These are phyloP conservation scores for Tonatia bakeri DNA, from an alignment of 2,113 vertebrate species.

Conservation along the genomic window DNA sequence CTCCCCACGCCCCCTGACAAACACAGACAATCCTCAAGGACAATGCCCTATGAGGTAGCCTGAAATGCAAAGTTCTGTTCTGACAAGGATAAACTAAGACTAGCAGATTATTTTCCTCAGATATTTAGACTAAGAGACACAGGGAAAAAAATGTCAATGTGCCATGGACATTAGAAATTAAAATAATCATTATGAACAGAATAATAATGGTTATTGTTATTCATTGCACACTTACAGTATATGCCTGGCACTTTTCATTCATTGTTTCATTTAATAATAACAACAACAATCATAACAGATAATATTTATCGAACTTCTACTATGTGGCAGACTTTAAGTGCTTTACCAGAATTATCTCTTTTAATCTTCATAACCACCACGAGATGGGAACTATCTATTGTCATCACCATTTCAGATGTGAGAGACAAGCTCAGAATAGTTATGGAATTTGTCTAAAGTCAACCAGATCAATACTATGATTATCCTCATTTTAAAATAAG, in stretches of 20 bases:
- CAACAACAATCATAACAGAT: background rate
- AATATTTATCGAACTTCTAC: background rate
- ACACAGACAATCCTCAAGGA: background rate
- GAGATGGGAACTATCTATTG: background rate
- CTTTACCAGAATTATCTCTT: background rate
- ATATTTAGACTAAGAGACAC: conserved; percentile 2
- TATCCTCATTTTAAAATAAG: background rate
- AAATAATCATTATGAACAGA: background rate
- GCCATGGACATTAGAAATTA: background rate
- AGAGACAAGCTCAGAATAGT: background rate
- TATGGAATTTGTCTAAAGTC: background rate
- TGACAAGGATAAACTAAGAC: background rate
- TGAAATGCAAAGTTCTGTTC: conserved; percentile 21
- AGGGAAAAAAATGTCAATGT: background rate
- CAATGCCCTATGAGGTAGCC: background rate
- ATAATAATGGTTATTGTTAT: background rate
- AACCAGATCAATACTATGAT: background rate
- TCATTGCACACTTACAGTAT: background rate
- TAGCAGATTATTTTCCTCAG: background rate
- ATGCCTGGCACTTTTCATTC: background rate
- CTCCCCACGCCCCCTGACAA: background rate
- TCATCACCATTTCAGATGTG: background rate
- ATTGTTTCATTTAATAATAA: background rate
- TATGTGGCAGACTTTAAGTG: background rate
- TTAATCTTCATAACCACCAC: background rate